phyloP scores from a whole-genome alignment of 2,797 vertebrate genomes.

The Harpagifer antarcticus region DNA sequence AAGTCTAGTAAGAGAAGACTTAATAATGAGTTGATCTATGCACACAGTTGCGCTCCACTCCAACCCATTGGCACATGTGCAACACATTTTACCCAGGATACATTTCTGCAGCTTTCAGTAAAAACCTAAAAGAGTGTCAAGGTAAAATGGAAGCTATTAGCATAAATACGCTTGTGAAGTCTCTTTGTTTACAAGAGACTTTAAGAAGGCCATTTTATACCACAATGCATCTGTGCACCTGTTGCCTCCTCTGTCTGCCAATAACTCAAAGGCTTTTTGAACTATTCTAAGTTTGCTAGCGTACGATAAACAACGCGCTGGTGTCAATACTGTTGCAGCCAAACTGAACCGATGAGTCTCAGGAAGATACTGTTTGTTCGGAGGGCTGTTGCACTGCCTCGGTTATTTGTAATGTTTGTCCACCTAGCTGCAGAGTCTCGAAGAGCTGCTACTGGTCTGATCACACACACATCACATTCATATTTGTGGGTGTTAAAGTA shows the following conservation, averaged over 20 bases:
- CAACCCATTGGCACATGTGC: slow-evolving; percentile 25
- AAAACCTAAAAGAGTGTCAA: slow-evolving; percentile 27
- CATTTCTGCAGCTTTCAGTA: slow-evolving; percentile 27
- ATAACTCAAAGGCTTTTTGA: slow-evolving; percentile 16
- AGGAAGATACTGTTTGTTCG: slow-evolving; percentile 30
- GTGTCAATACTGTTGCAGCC: slow-evolving; percentile 34
- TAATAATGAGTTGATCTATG: not conserved
- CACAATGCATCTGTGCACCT: slow-evolving; percentile 1
- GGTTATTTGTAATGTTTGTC: slow-evolving; percentile 42
- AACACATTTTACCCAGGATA: slow-evolving; percentile 36
- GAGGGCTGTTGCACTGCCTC: slow-evolving; percentile 53
- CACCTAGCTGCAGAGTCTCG: slow-evolving; percentile 31
- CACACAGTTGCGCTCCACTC: slow-evolving; percentile 48
- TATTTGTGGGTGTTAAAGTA: not conserved
- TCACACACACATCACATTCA: slow-evolving; percentile 9
- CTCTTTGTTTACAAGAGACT: slow-evolving; percentile 2
- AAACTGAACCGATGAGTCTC: slow-evolving; percentile 22
- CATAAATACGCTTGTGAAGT: not conserved
- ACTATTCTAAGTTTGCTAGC: slow-evolving; percentile 11
- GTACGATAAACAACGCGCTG: slow-evolving; percentile 11
- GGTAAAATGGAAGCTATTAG: not conserved
- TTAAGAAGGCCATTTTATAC: not conserved
- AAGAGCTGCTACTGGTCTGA: slow-evolving; percentile 19
- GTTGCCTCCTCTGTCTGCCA: not conserved
- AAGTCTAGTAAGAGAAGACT: slow-evolving; percentile 33